Percentiles rank a stretch among this genome's conserved stretches.
Evolutionary conservation across 2,888 invertebrate species (phyloP).

Genomic region (Prionchulus punctatus): DNA sequence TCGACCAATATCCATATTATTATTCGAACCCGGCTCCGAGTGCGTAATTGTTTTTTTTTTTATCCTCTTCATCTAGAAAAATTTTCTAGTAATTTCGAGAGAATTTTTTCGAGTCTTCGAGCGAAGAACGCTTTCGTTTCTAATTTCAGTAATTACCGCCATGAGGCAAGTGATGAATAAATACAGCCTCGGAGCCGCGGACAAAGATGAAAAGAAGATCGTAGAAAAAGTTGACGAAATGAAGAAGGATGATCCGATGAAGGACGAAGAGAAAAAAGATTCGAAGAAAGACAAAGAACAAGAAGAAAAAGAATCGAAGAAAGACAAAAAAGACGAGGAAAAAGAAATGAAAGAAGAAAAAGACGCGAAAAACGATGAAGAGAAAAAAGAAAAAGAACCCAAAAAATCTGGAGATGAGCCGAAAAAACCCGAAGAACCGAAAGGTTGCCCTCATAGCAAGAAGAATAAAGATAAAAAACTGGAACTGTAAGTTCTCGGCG

Average conservation of each 20-base stretch:
- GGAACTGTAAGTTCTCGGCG: too few species aligned
- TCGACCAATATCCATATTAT: conserved; percentile 32
- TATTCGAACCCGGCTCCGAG: conserved; percentile 27
- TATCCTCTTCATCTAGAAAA: not conserved
- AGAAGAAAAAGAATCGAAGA: not conserved
- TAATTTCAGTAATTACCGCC: conserved; percentile 20
- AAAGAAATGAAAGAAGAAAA: conserved; percentile 14
- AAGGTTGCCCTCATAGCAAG: too few species aligned
- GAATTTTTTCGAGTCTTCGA: too few species aligned
- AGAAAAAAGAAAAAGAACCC: too few species aligned
- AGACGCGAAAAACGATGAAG: too few species aligned
- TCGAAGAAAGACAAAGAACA: too few species aligned
- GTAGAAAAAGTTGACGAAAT: conserved; percentile 16
- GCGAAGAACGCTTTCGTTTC: conserved; percentile 17
- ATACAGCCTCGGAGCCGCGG: not conserved
- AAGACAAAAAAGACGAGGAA: conserved; percentile 9
- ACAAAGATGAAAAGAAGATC: conserved; percentile 17
- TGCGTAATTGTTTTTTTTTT: not conserved
- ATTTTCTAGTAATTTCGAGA: not conserved
- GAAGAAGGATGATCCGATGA: not conserved
- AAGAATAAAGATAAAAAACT: too few species aligned
- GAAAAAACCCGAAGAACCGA: too few species aligned
- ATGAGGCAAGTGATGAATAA: conserved; percentile 14
- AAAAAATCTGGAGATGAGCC: too few species aligned
- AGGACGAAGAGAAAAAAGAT: too few species aligned